Base-by-base conservation (phyloP, 1,140 invertebrate species). In the Caerostris darwini region DNA sequence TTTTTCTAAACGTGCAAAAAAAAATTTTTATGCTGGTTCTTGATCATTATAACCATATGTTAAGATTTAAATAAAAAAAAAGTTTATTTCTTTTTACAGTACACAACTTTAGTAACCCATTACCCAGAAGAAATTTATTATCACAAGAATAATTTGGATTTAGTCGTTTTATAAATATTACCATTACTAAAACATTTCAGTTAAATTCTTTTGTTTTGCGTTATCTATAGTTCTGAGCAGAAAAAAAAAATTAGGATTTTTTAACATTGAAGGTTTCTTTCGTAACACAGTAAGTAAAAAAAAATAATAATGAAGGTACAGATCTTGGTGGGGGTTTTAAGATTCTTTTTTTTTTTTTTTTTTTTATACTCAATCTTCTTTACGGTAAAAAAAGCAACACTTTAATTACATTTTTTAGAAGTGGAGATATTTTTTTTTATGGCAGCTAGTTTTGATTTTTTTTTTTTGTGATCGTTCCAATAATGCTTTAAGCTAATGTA, bases 381-480 rank as follows among this genome's bases (percentile, higher is more conserved):
- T 54, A 53, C 50, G 12, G 3, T 4, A 5, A 61, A 86, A 58
- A 34, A 86, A 86, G 59, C 10, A 61, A 59, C n/a, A 59, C 83
- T 86, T 86, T 86, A 86, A 86, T 86, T 86, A 86, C 83, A 86
- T 86, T 86, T 86, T 85, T 86, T 86, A 34, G 58, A 7, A 58
- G 83, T 53, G 12, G 7, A n/a, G 17, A 58, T 57, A 86, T 34
- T 86, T 86, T 86, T 86, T 86, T 83, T 2, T 83, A 7, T 86
- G 7, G 69, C 5, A 50, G 19, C 57, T 57, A 58, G 34, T 19
- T 86, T 12, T 56, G n/a, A 86, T 86, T 86, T 86, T 86, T 86
- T 57, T 86, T 58, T 34, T 34, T 57, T 34, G 34, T n/a, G 34
- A 34, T 34, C 12, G 2, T 59, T n/a, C 57, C 57, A 86, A 86